Evolutionary conservation across 2,113 vertebrate genomes (phyloP).

Genomic region (Phylloscopus trochilus): DNA sequence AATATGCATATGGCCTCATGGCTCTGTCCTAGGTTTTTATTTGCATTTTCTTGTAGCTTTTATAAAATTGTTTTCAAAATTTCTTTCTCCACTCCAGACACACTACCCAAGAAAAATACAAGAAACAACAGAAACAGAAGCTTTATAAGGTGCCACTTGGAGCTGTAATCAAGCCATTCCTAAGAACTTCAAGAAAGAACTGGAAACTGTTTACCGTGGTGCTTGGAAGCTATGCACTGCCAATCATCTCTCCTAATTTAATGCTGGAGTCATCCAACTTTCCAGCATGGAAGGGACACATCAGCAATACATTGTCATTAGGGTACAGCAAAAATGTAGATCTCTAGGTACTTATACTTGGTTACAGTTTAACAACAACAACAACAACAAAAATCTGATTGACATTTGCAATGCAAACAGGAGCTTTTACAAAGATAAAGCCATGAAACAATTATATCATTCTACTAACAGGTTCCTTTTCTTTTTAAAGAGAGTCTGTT

Average conservation of each 20-base stretch:
- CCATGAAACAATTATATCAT: neutral
- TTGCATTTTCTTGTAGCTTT: neutral
- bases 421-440: neutral
- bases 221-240: neutral
- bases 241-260: neutral
- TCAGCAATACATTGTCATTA: neutral
- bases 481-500: neutral
- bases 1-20: neutral
- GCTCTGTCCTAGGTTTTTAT: neutral
- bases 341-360: neutral
- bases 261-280: neutral
- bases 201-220: neutral
- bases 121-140: neutral
- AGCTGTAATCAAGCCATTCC: neutral
- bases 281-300: neutral
- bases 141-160: neutral
- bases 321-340: neutral
- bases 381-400: neutral
- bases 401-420: neutral
- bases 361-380: neutral
- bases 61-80: neutral
- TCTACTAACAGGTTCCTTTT: neutral
- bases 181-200: neutral
- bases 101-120: neutral
- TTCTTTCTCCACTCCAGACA: neutral